Evolutionary conservation across 1,140 invertebrate species (phyloP), one percentile per base, ranked within the genome.

Genomic region (Nixonia krombeini): DNA sequence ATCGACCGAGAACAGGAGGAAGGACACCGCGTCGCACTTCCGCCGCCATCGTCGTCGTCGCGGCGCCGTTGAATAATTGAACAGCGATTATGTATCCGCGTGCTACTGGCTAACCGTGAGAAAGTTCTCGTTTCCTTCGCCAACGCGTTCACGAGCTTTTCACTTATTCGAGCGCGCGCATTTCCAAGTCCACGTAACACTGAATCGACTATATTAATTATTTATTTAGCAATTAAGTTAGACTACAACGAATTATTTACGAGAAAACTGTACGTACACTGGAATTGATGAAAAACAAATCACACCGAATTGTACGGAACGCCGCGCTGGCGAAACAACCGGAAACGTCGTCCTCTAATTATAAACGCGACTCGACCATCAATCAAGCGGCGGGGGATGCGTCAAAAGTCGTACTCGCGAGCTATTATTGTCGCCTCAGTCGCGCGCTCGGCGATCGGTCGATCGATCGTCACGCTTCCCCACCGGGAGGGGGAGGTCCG

Each of bases 331-430:
- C 15, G 50, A 40, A 37, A 53, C 42, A 55, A 76, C 70, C 75
- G 79, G 80, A 82, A 82, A 79, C 71, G 73, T 71, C 69, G 57
- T 62, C 42, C 73, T 81, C 75, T 83, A 83, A 83, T 83, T 83
- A 81, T 79, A 79, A 81, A 78, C 78, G 66, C 72, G 75, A 79
- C 75, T 75, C 70, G 71, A 75, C 74, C 77, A 78, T 80, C 78
- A 76, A 79, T 78, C 79, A 79, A 76, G 38, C 68, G 51, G 59
- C 41, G 37, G 42, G 66, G 58, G 68, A 73, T 61, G 70, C 64
- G 47, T 51, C 57, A 37, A 44, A 29, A 59, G 55, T 47, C 55
- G 59, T 59, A n/a, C n/a, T n/a, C n/a, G n/a, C n/a, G n/a, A n/a
- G n/a, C n/a, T n/a, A n/a, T n/a, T n/a, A n/a, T n/a, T 26, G 25